These are phyloP conservation scores for Lithosia quadra DNA, from an alignment of 2,888 invertebrate species.

Conservation along the genomic window DNA sequence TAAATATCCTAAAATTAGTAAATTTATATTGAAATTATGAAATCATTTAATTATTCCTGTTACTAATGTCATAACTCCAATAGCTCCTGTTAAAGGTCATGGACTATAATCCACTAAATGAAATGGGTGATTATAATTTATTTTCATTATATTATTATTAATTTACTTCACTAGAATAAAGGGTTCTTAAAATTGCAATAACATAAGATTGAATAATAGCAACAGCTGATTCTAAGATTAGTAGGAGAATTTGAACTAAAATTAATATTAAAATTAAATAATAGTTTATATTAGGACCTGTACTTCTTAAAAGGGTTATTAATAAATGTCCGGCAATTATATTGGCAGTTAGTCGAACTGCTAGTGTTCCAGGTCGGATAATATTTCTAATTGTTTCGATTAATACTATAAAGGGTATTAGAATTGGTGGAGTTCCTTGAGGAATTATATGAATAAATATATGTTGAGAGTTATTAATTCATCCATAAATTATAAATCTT, in stretches of 20 bases:
- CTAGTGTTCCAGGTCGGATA: constrained; percentile 90
- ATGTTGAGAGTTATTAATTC: constrained; percentile 87
- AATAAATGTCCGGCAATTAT: constrained; percentile 92
- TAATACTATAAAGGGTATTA: constrained; percentile 91
- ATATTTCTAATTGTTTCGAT: constrained; percentile 92
- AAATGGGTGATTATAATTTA: constrained; percentile 87
- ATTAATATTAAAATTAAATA: constrained; percentile 72
- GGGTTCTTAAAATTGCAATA: constrained; percentile 88
- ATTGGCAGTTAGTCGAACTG: constrained; percentile 91
- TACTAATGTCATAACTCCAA: constrained; percentile 86
- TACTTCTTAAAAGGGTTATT: constrained; percentile 87
- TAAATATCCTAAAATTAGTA: constrained; percentile 83
- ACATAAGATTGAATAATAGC: constrained; percentile 90
- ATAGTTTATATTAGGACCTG: constrained; percentile 57
- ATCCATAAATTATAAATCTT: constrained; percentile 89
- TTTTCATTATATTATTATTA: constrained; percentile 86
- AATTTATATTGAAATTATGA: constrained; percentile 82
- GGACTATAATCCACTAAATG: constrained; percentile 90
- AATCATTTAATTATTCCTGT: constrained; percentile 89
- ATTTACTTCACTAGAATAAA: constrained; percentile 90
- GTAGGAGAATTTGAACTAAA: constrained; percentile 80
- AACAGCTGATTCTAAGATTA: constrained; percentile 88
- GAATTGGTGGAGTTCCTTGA: constrained; percentile 87
- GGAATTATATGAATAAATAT: constrained; percentile 91
- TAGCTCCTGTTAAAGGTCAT: constrained; percentile 88